Conservation (phyloP, 2,888 invertebrate species). For the Colostygia pectinataria region DNA sequence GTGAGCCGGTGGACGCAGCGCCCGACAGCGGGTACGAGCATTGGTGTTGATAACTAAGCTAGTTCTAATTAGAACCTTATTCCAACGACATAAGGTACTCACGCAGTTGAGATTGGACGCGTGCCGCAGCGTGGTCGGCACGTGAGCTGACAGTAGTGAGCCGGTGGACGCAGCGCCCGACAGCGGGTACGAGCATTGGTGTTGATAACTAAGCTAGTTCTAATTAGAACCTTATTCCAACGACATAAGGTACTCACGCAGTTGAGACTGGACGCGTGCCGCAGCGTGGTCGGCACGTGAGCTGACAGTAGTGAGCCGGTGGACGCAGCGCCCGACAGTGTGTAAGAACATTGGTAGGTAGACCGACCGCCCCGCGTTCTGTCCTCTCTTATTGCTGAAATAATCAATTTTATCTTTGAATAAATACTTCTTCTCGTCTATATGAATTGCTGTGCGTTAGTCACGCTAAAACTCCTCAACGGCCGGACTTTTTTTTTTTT, state of each 20-base stretch:
- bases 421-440: too few relatives aligned
- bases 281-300: constrained; percentile 67
- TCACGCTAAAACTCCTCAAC: too few relatives aligned
- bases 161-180: constrained; percentile 86
- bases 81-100: constrained; percentile 35
- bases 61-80: not conserved
- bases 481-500: too few relatives aligned
- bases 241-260: constrained; percentile 54
- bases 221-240: not conserved
- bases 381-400: constrained; percentile 94
- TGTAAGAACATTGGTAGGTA: constrained; percentile 97
- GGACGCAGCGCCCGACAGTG: constrained; percentile 88
- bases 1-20: constrained; percentile 83
- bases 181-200: constrained; percentile 96
- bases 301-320: constrained; percentile 75
- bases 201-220: too few relatives aligned
- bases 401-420: too few relatives aligned
- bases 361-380: constrained; percentile 97
- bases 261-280: constrained; percentile 78
- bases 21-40: constrained; percentile 95
- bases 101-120: constrained; percentile 78
- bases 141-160: constrained; percentile 71
- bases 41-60: constrained; percentile 87
- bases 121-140: constrained; percentile 69
- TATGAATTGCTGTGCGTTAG: too few relatives aligned